Conservation (phyloP, 1,140 invertebrate species). For the Lamellibrachia luymesi region DNA sequence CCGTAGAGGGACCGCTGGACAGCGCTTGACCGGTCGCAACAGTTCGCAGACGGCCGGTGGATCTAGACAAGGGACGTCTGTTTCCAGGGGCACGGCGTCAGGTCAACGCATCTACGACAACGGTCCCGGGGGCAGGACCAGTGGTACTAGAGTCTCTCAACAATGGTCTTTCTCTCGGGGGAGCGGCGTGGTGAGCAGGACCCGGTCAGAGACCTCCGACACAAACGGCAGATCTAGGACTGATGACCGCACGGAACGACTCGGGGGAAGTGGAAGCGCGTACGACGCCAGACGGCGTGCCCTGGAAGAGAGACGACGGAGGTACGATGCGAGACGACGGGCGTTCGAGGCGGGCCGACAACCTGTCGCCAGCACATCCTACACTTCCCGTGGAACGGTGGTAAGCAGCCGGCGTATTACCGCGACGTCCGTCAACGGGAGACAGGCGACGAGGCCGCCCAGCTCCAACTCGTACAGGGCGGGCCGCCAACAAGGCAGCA, state of each 20-base stretch:
- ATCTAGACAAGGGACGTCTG: not conserved
- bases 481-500: not conserved
- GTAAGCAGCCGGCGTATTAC: not conserved
- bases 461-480: not conserved
- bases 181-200: not conserved
- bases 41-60: not conserved
- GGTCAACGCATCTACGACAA: not conserved
- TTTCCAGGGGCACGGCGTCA: not conserved
- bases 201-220: not conserved
- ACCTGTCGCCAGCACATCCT: not conserved
- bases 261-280: not conserved
- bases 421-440: not conserved
- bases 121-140: not conserved
- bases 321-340: not conserved
- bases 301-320: not conserved
- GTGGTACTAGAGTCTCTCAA: not conserved
- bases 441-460: not conserved
- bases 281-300: not conserved
- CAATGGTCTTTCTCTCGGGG: not conserved
- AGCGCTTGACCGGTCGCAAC: not conserved
- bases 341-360: not conserved
- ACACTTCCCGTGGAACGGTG: not conserved
- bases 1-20: not conserved
- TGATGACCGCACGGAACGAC: too few relatives aligned
- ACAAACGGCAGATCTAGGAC: not conserved